phyloP scores from a whole-genome alignment of 2,113 vertebrate genomes.

The Phylloscopus trochilus region DNA sequence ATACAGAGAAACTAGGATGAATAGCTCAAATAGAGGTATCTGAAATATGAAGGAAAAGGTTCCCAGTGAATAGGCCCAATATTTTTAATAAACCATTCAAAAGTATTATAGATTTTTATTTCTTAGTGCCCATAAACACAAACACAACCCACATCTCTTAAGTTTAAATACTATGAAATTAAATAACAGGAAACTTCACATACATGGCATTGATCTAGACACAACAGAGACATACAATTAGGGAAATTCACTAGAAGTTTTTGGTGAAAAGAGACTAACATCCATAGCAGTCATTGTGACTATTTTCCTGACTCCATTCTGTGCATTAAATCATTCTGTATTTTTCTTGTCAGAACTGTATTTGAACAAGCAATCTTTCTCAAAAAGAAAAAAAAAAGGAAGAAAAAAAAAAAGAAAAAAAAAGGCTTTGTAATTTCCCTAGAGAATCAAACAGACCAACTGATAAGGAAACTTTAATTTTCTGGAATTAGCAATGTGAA shows the following conservation, averaged over 20 bases:
- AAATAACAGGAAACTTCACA: neutral
- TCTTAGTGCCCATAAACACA: neutral
- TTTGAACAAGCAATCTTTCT: neutral
- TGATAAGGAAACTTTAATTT: neutral
- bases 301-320: neutral
- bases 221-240: neutral
- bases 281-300: neutral
- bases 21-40: neutral
- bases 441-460: neutral
- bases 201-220: neutral
- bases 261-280: neutral
- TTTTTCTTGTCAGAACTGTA: neutral
- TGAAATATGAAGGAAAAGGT: neutral
- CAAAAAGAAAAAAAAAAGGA: neutral
- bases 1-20: neutral
- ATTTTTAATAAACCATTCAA: neutral
- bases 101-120: slow-evolving; percentile 24
- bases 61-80: neutral
- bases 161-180: neutral
- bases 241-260: neutral
- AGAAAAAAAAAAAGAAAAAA: neutral
- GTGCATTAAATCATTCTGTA: neutral
- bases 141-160: neutral
- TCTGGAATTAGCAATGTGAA: neutral
- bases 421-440: neutral